Evolutionary conservation across 1,140 invertebrate species (phyloP).

Genomic region (Tetragonula clypearis): DNA sequence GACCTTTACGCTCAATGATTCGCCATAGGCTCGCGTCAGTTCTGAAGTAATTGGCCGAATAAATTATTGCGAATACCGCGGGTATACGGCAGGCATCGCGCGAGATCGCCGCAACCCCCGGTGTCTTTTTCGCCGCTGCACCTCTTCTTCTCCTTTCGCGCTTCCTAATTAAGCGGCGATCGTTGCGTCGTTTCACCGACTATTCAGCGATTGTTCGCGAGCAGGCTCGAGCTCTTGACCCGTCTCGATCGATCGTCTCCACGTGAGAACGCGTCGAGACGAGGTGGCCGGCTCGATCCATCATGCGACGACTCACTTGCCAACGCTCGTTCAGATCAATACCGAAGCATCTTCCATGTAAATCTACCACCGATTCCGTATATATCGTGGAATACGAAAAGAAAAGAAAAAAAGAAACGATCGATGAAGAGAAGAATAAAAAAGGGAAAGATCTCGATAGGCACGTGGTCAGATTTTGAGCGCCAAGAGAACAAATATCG

Average conservation of each 20-base stretch:
- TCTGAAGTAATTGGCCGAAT: slow-evolving; percentile 57
- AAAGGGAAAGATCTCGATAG: neutral
- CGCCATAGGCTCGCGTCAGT: slow-evolving; percentile 50
- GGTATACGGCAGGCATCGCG: slow-evolving; percentile 13
- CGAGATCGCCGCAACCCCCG: slow-evolving; percentile 4
- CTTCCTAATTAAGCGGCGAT: slow-evolving; percentile 15
- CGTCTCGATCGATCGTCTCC: neutral
- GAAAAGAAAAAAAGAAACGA: too few species aligned
- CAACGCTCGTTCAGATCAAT: neutral
- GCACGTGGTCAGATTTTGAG: neutral
- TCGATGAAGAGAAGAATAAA: neutral
- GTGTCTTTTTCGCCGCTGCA: neutral
- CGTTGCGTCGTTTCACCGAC: neutral
- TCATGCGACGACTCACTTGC: neutral
- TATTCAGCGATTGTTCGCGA: neutral
- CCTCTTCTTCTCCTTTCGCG: neutral
- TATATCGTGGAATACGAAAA: neutral
- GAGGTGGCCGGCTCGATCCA: neutral
- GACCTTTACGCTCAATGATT: slow-evolving; percentile 64
- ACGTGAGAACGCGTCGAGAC: slow-evolving; percentile 1
- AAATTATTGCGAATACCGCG: slow-evolving; percentile 51
- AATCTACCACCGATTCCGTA: neutral
- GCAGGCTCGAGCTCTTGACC: neutral
- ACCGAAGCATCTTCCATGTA: neutral
- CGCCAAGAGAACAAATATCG: slow-evolving; percentile 14